Evolutionary conservation across 2,888 invertebrate species (phyloP), one percentile per base, ranked within the genome.

Genomic region (Shargacucullia verbasci): DNA sequence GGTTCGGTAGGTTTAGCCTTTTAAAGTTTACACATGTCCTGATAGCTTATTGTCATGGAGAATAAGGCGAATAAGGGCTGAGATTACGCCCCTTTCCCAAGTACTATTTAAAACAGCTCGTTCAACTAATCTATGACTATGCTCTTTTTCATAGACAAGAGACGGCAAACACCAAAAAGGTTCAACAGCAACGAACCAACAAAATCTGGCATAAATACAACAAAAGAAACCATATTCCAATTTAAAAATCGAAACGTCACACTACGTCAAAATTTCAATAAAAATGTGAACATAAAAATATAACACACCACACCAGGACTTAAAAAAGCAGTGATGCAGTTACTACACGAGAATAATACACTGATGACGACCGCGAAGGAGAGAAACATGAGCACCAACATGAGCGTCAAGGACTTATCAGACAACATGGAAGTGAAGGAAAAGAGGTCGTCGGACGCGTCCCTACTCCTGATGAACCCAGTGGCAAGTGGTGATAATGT

Each of bases 401-500:
- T 83, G 50, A 65, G 48, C 50, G 14, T 64, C 43, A 74, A 45
- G 38, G 50, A 67, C 54, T n/a, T 48, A 43, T 81, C 86, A 1
- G 84, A 86, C 43, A 85, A 82, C 57, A 76, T 87, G 52, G 90
- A 90, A 48, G 84, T 90, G 44, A 92, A 91, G 57, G 91, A 91
- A 68, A 90, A 88, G 61, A 78, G 77, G 59, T 90, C 91, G 2
- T 93, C 93, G 0, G 80, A 86, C 48, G 84, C 82, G 1, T 90
- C 91, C 1, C 66, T 92, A 44, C 71, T 86, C 57, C 60, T 85
- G 41, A 92, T 92, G 92, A 91, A 92, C 52, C 92, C 92, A 0
- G 94, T 94, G 33, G 92, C 92, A 0, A 94, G 94, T 54, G 94
- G 94, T 2, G 93, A 94, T 73, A 93, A 92, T 46, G 84, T 94